These are phyloP conservation scores for Cecropterus lyciades DNA, from an alignment of 1,140 invertebrate genomes.

Conservation along the genomic window DNA sequence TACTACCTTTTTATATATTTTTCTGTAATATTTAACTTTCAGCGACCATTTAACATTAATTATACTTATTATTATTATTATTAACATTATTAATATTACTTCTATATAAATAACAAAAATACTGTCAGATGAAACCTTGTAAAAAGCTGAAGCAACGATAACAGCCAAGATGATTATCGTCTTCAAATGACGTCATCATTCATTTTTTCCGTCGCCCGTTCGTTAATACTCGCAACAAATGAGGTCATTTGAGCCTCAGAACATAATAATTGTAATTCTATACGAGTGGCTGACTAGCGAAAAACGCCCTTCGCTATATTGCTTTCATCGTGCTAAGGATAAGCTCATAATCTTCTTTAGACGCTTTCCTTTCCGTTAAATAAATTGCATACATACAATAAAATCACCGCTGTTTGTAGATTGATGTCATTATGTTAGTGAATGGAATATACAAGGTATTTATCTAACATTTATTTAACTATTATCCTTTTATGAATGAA, in stretches of 20 bases:
- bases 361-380: background rate
- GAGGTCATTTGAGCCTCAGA: slow-evolving; percentile 46
- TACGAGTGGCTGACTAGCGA: slow-evolving; percentile 45
- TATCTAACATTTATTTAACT: too few species aligned
- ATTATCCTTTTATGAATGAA: too few species aligned
- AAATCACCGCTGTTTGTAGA: too few species aligned
- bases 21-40: too few species aligned
- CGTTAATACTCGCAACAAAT: slow-evolving; percentile 49
- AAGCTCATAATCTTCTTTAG: slow-evolving; percentile 30
- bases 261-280: slow-evolving; percentile 48
- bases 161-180: slow-evolving; percentile 39
- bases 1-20: too few species aligned
- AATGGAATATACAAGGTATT: too few species aligned
- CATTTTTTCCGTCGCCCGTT: slow-evolving; percentile 44
- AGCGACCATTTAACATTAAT: too few species aligned
- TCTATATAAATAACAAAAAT: too few species aligned
- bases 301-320: slow-evolving; percentile 35
- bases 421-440: too few species aligned
- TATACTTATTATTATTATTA: too few species aligned
- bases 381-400: background rate
- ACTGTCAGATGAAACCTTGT: background rate
- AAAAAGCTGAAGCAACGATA: background rate
- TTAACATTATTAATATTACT: too few species aligned
- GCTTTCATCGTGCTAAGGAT: slow-evolving; percentile 16
- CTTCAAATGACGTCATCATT: slow-evolving; percentile 46